Evolutionary conservation across 2,888 invertebrate species (phyloP), one percentile per base, ranked within the genome.

Genomic region (Crematogaster levior): DNA sequence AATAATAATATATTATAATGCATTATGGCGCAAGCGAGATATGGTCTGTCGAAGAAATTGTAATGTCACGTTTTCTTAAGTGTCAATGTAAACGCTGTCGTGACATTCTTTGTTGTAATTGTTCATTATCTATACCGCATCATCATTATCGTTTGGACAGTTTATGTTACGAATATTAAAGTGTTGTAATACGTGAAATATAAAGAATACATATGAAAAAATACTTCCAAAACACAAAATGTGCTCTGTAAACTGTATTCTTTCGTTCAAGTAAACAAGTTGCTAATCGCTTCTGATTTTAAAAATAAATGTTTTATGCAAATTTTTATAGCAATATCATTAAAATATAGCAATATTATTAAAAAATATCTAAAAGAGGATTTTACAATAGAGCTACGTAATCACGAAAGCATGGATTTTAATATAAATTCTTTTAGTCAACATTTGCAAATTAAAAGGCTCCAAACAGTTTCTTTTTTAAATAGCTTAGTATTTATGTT

Each of bases 11-110:
- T 63, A 40, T 66, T 51, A 51, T 70, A 70, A 56, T 37, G 18
- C 40, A 30, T 53, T 40, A 27, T 86, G 77, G 70, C 60, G 86
- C 79, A 82, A 88, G 65, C 1, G n/a, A 74, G 82, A 88, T 87
- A 84, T 81, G 70, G 86, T 88, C 82, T 72, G 9, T 63, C 61
- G 46, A 51, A 15, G 24, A 72, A 66, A 88, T 88, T 84, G 81
- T 80, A 81, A 63, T 46, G 58, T 0, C 15, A 56, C 56, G 43
- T 73, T 61, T 53, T 53, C n/a, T 34, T 72, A 53, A 68, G 27
- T 24, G 68, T 34, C 70, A 60, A 81, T 58, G 73, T 79, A 66
- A 53, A 81, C 61, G 53, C 27, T 30, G 21, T 27, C 72, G 56
- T 12, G 21, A 10, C 24, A 6, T 0, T 60, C 21, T 48, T 51